A percentile compares a stretch with the other conserved stretches of the same genome.
phyloP scores from a whole-genome alignment of 2,888 invertebrate genomes.

The Suillia variegata region DNA sequence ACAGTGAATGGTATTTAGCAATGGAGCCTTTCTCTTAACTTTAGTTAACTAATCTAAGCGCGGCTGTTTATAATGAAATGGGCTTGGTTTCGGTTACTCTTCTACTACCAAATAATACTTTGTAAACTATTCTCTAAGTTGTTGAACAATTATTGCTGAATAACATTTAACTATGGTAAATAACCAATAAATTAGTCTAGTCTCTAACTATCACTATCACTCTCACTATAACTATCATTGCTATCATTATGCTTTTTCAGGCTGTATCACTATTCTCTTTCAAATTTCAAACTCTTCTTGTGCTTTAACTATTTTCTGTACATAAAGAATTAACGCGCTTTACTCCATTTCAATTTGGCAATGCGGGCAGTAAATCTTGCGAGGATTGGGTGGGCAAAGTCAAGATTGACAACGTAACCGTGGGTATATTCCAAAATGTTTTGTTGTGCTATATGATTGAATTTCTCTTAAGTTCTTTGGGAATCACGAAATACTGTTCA shows the following conservation, averaged over 20 bases:
- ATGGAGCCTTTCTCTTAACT: background rate
- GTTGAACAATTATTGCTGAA: background rate
- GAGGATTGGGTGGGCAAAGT: slow-evolving; percentile 66
- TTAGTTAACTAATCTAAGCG: background rate
- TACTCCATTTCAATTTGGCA: slow-evolving; percentile 75
- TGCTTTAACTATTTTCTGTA: background rate
- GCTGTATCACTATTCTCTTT: slow-evolving; percentile 8
- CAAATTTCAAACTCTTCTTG: slow-evolving; percentile 57
- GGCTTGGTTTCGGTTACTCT: background rate
- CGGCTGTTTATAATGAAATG: background rate
- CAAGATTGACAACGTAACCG: too few species aligned
- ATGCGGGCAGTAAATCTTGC: slow-evolving; percentile 69
- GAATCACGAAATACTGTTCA: too few species aligned
- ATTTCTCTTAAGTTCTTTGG: too few species aligned
- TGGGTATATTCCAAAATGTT: too few species aligned
- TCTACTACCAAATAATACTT: slow-evolving; percentile 1
- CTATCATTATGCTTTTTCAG: slow-evolving; percentile 11
- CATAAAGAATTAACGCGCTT: slow-evolving; percentile 67
- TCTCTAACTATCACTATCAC: background rate
- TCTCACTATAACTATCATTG: background rate
- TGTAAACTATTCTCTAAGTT: background rate
- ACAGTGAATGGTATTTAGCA: slow-evolving; percentile 66
- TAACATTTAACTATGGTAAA: slow-evolving; percentile 3
- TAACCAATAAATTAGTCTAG: slow-evolving; percentile 10
- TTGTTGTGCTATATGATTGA: too few species aligned